Evolutionary conservation across 2,797 vertebrate species (phyloP).

Genomic region (Gastrophryne carolinensis): DNA sequence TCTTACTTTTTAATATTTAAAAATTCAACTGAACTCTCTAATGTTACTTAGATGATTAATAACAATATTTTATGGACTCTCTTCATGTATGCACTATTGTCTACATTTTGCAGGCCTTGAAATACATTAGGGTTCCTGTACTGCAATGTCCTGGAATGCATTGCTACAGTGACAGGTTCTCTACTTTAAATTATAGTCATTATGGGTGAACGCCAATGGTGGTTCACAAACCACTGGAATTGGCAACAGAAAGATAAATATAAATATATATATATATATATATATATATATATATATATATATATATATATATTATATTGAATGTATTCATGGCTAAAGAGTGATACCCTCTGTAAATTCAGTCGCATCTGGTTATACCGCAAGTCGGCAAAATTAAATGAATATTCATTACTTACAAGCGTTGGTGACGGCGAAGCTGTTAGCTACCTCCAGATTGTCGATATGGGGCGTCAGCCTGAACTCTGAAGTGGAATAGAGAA

Average conservation of each 20-base stretch:
- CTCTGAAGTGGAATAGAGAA: slow-evolving; percentile 92
- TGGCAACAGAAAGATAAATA: neutral
- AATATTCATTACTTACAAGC: slow-evolving; percentile 86
- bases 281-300: neutral
- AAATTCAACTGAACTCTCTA: too few relatives aligned
- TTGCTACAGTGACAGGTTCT: slow-evolving; percentile 24
- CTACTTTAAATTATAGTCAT: slow-evolving; percentile 5
- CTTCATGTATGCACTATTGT: too few relatives aligned
- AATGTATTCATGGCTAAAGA: neutral
- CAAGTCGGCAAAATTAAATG: slow-evolving; percentile 14
- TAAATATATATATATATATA: neutral
- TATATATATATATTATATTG: neutral
- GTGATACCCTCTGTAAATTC: neutral
- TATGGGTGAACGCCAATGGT: neutral
- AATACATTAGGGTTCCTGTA: too few relatives aligned
- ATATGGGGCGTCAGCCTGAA: slow-evolving; percentile 96
- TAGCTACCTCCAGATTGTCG: slow-evolving; percentile 97
- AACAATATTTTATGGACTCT: too few relatives aligned
- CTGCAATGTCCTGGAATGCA: slow-evolving; percentile 26
- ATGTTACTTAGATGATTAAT: too few relatives aligned
- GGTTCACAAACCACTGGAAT: neutral
- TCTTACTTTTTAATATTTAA: too few relatives aligned
- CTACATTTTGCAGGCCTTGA: too few relatives aligned
- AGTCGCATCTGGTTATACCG: neutral
- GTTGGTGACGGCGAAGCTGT: slow-evolving; percentile 98